Base-by-base conservation (phyloP, 2,888 invertebrate genomes). In the Synanthedon formicaeformis region DNA sequence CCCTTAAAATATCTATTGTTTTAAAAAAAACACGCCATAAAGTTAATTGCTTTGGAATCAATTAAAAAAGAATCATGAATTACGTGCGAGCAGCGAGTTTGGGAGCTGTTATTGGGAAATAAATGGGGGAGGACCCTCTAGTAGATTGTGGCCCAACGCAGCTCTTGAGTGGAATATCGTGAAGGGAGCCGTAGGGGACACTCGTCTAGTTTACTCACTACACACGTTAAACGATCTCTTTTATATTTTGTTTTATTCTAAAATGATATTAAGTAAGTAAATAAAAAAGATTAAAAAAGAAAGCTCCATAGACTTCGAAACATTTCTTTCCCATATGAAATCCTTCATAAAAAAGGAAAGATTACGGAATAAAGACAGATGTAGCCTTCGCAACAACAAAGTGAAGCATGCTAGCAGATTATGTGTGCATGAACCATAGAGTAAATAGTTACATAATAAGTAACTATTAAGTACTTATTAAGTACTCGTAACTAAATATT, bases 11-110 rank as follows among this genome's bases (percentile, higher is more conserved):
- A 13, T 45, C 14, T 13, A 45, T 45, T 45, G 45, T 45, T 45
- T 45, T 45, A 14, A 45, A 45, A 45, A 45, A 45, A 45, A 45
- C 45, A 13, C 45, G 45, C 14, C 45, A 14, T 13, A 50, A 65
- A 75, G 68, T 73, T 73, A 74, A 75, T 75, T 73, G 73, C 68
- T 67, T 54, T 58, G 61, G 66, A 71, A 74, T 75, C 73, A 74
- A 76, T 78, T 65, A 60, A 75, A 75, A 74, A 64, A 70, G 67
- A 75, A 66, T 62, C 61, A 60, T 66, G 75, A 75, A 71, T 76
- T 74, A 76, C 72, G 68, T 69, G 65, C 66, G 61, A 69, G 66
- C 69, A 71, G 64, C 66, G 66, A 65, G 62, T 65, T 61, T 60
- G 52, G 57, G 61, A 59, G 65, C 64, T 58, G 63, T 56, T 62